Evolutionary conservation across 35 echinoderm and acorn worm species (phyloP), one percentile per base, ranked within the genome.

Genomic region (Apostichopus californicus): DNA sequence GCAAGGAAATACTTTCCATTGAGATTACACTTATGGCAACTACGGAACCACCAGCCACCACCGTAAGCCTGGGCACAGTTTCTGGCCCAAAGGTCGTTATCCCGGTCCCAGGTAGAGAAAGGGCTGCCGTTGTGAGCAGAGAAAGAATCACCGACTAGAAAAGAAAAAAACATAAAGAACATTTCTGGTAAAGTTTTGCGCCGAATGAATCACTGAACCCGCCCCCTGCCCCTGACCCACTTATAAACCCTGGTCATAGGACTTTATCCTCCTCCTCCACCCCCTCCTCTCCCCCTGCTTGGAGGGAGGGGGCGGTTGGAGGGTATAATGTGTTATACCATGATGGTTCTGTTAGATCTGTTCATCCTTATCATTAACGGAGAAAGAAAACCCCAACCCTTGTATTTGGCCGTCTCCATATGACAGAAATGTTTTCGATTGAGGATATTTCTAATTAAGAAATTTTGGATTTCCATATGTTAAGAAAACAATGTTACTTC

Each of bases 21-120:
- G 11, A 94, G 87, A 24, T 94, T 94, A 14, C 72, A 60, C 11
- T 81, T 79, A 21, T 83, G 86, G 22, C 93, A 94, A 63, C 57
- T 90, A 0, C 78, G 53, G 61, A 90, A 94, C 93, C 93, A 94
- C 93, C 93, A 94, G 22, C 75, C 93, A n/a, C 93, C 93, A 7
- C 58, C 23, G 60, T 94, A 94, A 10, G 57, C 15, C 64, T 81
- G 58, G 7, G 93, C 93, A 54, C 93, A 94, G 64, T 94, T 90
- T 23, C 87, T 77, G 12, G 46, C 72, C 86, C 93, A 90, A 6
- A 56, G 58, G 63, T 94, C 93, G 63, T 94, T 94, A 70, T 94
- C 93, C 5, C 93, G 22, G 87, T 94, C 86, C 57, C 71, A 81
- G 63, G 93, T 90, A 46, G 93, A 90, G 75, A 90, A 94, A 3